Base-by-base conservation (phyloP, 2,797 vertebrate species). In the Hemitrygon akajei region DNA sequence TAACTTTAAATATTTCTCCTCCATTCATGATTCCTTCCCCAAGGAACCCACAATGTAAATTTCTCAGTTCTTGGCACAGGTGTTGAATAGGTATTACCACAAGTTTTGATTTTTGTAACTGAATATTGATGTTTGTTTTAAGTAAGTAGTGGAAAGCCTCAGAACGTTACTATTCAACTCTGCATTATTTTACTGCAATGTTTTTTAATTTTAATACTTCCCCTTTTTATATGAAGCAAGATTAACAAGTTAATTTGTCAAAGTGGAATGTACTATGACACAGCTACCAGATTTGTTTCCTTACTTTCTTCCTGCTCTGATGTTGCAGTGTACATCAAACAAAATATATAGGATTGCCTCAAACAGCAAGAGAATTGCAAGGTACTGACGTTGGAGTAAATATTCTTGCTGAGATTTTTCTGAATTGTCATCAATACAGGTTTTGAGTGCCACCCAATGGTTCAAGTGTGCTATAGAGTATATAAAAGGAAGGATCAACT, bases 391-490 rank as follows among this genome's bases (percentile, higher is more conserved):
- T 76, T 73, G 40, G 18, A 75, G 30, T 75, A 76, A 22, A 4
- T 37, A n/a, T 30, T 63, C 22, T 27, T 22, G 16, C 30, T 34
- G 60, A 34, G 60, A 89, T 25, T n/a, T 63, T 89, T 2, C 20
- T 3, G 16, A 34, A 14, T n/a, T 89, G 27, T 73, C 22, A 91
- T 30, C 34, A 71, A 71, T 30, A 73, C 25, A 71, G 25, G 91
- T 73, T 93, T 56, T 56, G 91, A 76, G 91, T 71, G 91, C 91
- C 71, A 73, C 11, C 71, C 71, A 93, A 71, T 93, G 91, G 91
- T 93, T 30, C 11, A 93, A 56, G 76, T 25, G 4, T 93, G 91
- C 25, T 47, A 76, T 76, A 40, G 3, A 47, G 75, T 56, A 40
- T 25, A 66, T 10, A 47, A 40, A 18, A 9, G 22, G 20, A 92